phyloP scores from a whole-genome alignment of 2,888 invertebrate genomes.

The Tyria jacobaeae region DNA sequence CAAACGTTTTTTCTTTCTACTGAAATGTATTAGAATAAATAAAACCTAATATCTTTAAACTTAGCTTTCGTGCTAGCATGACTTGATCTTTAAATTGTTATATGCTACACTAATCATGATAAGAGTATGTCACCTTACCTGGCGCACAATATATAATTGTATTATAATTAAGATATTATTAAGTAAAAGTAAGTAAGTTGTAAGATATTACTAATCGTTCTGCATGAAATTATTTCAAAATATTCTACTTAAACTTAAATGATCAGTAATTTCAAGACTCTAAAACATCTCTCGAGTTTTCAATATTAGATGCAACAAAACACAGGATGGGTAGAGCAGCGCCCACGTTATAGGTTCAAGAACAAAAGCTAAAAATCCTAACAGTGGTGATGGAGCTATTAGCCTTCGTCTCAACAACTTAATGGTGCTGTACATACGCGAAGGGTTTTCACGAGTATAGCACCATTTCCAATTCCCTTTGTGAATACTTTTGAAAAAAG shows the following conservation, averaged over 20 bases:
- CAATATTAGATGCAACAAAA: conserved; percentile 13
- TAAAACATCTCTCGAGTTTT: neutral
- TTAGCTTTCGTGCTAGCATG: neutral
- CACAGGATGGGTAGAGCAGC: conserved; percentile 22
- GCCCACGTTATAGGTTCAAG: conserved; percentile 28
- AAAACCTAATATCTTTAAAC: too few species aligned
- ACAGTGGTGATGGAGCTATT: conserved; percentile 66
- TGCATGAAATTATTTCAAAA: neutral
- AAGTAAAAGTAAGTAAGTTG: too few species aligned
- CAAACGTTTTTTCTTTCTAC: too few species aligned
- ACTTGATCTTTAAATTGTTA: neutral
- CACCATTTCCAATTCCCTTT: conserved; percentile 55
- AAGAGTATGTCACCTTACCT: neutral
- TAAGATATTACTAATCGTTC: neutral
- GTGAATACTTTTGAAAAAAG: conserved; percentile 39
- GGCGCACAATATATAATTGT: neutral
- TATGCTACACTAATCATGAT: neutral
- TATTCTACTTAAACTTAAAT: neutral
- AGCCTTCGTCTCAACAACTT: conserved; percentile 80
- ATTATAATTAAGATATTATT: too few species aligned
- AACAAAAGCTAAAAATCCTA: conserved; percentile 55
- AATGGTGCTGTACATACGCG: conserved; percentile 66
- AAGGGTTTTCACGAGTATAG: conserved; percentile 54
- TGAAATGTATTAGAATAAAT: too few species aligned
- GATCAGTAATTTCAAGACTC: neutral